Conservation (phyloP, 2,113 vertebrate genomes). For the Eleginops maclovinus region DNA sequence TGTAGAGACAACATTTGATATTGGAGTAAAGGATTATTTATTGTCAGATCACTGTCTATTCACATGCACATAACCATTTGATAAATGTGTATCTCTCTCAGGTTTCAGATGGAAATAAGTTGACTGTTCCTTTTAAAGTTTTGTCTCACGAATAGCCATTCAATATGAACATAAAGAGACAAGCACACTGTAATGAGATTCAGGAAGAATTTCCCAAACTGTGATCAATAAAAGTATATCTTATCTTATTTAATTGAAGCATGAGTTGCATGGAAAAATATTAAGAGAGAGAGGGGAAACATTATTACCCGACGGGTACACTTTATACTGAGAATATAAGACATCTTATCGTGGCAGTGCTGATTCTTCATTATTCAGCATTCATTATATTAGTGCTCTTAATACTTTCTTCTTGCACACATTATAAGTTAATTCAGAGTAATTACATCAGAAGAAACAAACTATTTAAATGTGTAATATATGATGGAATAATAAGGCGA, state of each 20-base stretch:
- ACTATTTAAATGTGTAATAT: background rate
- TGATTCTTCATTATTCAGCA: background rate
- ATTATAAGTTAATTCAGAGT: background rate
- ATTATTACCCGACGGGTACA: background rate
- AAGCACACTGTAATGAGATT: background rate
- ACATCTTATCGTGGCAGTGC: background rate
- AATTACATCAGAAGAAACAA: background rate
- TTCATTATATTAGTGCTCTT: background rate
- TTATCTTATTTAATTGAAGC: background rate
- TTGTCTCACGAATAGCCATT: conserved; percentile 1
- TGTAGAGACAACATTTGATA: background rate
- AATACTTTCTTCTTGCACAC: background rate
- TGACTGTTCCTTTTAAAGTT: conserved; percentile 18
- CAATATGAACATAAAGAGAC: conserved; percentile 4
- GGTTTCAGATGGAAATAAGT: background rate
- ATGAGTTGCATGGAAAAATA: background rate
- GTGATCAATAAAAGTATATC: too few relatives aligned
- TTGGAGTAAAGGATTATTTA: background rate
- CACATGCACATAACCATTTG: background rate
- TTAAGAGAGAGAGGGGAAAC: background rate
- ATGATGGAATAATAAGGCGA: background rate
- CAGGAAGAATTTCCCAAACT: too few relatives aligned
- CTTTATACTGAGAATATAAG: background rate
- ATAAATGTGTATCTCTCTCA: background rate
- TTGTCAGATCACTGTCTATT: background rate